A percentile compares a stretch with the other conserved stretches of the same genome.
Conservation (phyloP, 2,797 vertebrate species). For the Sternarchorhynchus goeldii region DNA sequence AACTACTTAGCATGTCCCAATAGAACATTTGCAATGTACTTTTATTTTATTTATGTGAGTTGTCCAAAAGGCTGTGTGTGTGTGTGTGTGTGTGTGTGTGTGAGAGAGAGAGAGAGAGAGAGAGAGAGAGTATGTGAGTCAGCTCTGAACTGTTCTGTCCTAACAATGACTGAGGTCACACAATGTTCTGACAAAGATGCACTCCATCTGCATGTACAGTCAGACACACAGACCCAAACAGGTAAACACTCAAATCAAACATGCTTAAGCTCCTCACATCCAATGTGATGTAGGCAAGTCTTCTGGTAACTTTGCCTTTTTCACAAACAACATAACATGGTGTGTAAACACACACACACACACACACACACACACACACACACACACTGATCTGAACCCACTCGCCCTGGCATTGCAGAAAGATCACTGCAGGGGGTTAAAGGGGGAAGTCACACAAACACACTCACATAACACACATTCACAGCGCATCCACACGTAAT, state of each 20-base stretch:
- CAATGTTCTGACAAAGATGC: constrained; percentile 63
- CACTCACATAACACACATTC: constrained; percentile 35
- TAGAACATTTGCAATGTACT: no score
- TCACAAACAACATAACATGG: constrained; percentile 40
- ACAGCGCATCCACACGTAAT: constrained; percentile 20
- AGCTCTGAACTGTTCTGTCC: constrained; percentile 61
- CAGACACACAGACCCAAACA: constrained; percentile 35
- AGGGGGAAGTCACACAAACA: constrained; percentile 40
- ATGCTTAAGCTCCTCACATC: background rate
- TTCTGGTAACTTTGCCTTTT: constrained; percentile 19
- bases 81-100: constrained; percentile 24
- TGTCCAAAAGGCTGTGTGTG: background rate
- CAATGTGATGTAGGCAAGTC: constrained; percentile 1
- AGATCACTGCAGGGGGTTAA: constrained; percentile 39
- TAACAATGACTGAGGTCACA: constrained; percentile 59
- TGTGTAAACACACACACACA: constrained; percentile 10
- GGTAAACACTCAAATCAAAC: background rate
- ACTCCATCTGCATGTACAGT: constrained; percentile 65
- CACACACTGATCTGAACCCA: constrained; percentile 42
- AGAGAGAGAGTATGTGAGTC: constrained; percentile 58
- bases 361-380: constrained; percentile 9
- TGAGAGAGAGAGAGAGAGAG: no score
- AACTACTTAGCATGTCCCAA: no score
- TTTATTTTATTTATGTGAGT: no score
- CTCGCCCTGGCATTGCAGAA: constrained; percentile 46